phyloP scores from a whole-genome alignment of 2,113 vertebrate genomes.

The Xyliphius kryptos region DNA sequence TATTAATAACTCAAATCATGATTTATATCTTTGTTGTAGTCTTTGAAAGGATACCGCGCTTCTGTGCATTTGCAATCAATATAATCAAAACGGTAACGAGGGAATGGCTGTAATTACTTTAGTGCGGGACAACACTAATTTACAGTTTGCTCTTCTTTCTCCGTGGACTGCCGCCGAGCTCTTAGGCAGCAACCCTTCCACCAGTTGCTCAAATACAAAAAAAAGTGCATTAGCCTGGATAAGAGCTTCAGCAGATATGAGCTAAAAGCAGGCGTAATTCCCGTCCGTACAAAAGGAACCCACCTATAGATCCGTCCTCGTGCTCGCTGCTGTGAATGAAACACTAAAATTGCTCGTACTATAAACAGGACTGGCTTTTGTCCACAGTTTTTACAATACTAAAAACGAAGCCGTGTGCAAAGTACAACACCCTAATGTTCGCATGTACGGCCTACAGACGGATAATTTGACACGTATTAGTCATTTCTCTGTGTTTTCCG shows the following conservation, averaged over 20 bases:
- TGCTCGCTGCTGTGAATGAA: background rate
- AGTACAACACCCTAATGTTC: too few relatives aligned
- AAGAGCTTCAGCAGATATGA: constrained; percentile 27
- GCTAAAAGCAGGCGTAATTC: constrained; percentile 25
- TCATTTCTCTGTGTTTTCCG: too few relatives aligned
- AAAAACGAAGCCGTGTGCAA: too few relatives aligned
- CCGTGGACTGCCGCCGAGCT: background rate
- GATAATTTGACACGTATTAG: too few relatives aligned
- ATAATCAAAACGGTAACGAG: constrained; percentile 42
- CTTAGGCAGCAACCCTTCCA: constrained; percentile 11
- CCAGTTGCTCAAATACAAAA: constrained; percentile 37
- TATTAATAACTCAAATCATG: constrained; percentile 53
- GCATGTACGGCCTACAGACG: too few relatives aligned
- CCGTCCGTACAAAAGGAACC: background rate
- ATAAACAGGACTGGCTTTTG: too few relatives aligned
- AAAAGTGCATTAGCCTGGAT: constrained; percentile 22
- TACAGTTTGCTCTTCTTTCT: constrained; percentile 12
- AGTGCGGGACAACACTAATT: constrained; percentile 40
- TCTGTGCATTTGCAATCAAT: constrained; percentile 47
- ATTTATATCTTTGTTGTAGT: constrained; percentile 54
- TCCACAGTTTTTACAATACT: too few relatives aligned
- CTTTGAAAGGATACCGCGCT: constrained; percentile 45
- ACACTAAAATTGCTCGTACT: background rate
- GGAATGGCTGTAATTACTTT: constrained; percentile 45
- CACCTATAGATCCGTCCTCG: background rate